A percentile compares a stretch with the other conserved stretches of the same genome.
phyloP scores from a whole-genome alignment of 2,797 vertebrate genomes.

The Bradypus variegatus region DNA sequence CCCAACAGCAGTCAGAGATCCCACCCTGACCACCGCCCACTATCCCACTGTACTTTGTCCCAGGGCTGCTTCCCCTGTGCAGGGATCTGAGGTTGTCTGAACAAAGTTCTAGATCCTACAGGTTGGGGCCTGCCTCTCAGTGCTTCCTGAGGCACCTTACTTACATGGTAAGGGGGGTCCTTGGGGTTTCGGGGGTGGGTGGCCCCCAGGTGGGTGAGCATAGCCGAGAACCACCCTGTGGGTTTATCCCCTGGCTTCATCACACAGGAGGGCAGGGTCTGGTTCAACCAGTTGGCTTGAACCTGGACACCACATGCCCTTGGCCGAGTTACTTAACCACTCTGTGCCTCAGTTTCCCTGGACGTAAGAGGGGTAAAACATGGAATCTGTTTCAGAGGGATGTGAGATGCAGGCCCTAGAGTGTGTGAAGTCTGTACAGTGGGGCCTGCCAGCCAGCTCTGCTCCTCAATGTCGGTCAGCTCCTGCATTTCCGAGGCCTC shows the following conservation, averaged over 20 bases:
- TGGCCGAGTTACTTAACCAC: neutral
- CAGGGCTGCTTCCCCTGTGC: neutral
- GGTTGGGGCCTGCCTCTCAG: too few relatives aligned
- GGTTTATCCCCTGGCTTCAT: neutral
- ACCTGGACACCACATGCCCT: neutral
- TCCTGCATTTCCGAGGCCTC: too few relatives aligned
- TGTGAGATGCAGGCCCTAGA: neutral
- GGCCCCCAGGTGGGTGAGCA: too few relatives aligned
- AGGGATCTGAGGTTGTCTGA: neutral
- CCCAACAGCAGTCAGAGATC: too few relatives aligned
- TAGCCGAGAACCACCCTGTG: too few relatives aligned
- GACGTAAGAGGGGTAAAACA: neutral
- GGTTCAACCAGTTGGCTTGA: neutral
- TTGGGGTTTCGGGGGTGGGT: neutral
- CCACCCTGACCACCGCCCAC: too few relatives aligned
- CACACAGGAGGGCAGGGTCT: neutral
- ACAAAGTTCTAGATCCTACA: too few relatives aligned
- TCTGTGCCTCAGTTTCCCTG: neutral
- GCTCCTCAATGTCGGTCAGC: too few relatives aligned
- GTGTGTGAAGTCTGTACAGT: slow-evolving; percentile 74
- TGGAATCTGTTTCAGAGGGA: neutral
- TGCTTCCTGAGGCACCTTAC: neutral
- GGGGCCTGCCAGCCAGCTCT: slow-evolving; percentile 46
- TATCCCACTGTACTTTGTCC: neutral
- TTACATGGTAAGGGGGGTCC: neutral